These are phyloP conservation scores for Tinea pellionella DNA, from an alignment of 2,888 invertebrate genomes.

Conservation along the genomic window DNA sequence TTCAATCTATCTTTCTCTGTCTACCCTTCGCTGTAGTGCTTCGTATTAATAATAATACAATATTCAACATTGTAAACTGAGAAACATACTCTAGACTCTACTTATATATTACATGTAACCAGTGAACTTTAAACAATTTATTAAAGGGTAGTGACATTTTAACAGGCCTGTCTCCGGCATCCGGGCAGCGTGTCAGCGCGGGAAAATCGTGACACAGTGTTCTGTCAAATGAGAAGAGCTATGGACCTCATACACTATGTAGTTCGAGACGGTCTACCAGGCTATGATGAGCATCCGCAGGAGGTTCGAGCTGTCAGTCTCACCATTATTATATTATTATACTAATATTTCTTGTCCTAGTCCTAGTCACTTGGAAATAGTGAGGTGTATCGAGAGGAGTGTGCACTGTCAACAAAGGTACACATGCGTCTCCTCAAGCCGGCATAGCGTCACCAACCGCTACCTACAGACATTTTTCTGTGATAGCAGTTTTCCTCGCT, in stretches of 20 bases:
- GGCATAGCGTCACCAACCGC: too few relatives aligned
- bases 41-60: too few relatives aligned
- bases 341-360: not conserved
- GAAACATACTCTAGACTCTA: too few relatives aligned
- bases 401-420: too few relatives aligned
- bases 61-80: too few relatives aligned
- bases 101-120: not conserved
- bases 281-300: conserved; percentile 65
- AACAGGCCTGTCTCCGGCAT: conserved; percentile 89
- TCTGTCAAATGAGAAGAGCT: conserved; percentile 96
- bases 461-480: too few relatives aligned
- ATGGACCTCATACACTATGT: conserved; percentile 98
- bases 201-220: conserved; percentile 97
- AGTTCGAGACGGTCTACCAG: conserved; percentile 91
- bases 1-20: conserved; percentile 9
- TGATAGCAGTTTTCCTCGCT: too few relatives aligned
- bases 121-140: not conserved
- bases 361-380: too few relatives aligned
- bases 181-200: conserved; percentile 93
- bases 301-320: conserved; percentile 35
- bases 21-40: too few relatives aligned
- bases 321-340: not conserved
- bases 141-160: not conserved
- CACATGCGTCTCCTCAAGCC: too few relatives aligned
- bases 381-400: too few relatives aligned